Conservation (phyloP, 2,113 vertebrate species). For the Crotalus helleri region DNA sequence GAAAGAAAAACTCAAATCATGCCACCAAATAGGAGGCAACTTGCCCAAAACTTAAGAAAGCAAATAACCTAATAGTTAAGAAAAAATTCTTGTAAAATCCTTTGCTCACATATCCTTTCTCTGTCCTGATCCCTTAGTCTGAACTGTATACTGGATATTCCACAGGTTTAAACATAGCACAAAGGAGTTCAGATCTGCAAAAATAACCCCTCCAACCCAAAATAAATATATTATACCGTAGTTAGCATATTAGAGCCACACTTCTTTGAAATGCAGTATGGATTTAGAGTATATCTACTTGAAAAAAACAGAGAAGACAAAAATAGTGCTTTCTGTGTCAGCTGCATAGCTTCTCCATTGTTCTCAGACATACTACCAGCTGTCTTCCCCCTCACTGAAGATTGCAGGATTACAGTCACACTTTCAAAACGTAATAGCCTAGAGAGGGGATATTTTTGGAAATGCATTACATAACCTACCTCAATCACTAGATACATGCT, state of each 20-base stretch:
- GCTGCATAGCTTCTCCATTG: constrained; percentile 59
- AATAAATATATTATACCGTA: constrained; percentile 51
- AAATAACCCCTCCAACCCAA: constrained; percentile 19
- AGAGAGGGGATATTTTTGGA: constrained; percentile 76
- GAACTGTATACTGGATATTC: constrained; percentile 44
- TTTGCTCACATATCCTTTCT: constrained; percentile 33
- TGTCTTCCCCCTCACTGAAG: constrained; percentile 51
- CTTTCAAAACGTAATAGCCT: constrained; percentile 61
- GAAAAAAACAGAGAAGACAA: constrained; percentile 65
- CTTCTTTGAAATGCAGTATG: constrained; percentile 59
- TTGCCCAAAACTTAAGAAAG: constrained; percentile 28
- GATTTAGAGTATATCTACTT: constrained; percentile 57
- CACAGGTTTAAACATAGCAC: constrained; percentile 63
- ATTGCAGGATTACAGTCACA: constrained; percentile 60
- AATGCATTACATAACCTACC: constrained; percentile 77
- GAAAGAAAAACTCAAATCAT: constrained; percentile 34
- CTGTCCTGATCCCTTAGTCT: constrained; percentile 8
- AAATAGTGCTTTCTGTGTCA: constrained; percentile 51
- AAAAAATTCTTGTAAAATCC: constrained; percentile 56
- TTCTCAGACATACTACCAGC: constrained; percentile 60
- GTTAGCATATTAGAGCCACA: constrained; percentile 48
- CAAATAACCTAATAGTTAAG: constrained; percentile 35
- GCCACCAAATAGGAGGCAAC: constrained; percentile 34
- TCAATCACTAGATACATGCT: constrained; percentile 10
- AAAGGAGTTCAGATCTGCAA: constrained; percentile 70